Evolutionary conservation across 1,140 invertebrate genomes (phyloP).

Genomic region (Drosophila oshimai): DNA sequence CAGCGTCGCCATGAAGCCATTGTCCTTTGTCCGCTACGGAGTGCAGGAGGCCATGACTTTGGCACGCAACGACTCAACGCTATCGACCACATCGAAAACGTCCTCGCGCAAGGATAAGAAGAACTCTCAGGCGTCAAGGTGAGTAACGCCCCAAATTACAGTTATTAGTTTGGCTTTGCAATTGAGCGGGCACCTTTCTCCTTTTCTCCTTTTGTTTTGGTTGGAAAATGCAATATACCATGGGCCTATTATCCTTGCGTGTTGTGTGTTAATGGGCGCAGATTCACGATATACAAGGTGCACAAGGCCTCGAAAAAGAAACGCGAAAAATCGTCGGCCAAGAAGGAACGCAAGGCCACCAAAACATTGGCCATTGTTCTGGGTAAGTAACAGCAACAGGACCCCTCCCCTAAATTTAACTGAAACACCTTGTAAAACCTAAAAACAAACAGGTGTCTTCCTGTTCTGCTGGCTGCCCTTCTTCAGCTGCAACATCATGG

Average conservation of each 20-base stretch:
- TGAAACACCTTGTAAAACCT: background rate
- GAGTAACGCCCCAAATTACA: conserved; percentile 55
- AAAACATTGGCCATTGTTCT: conserved; percentile 99
- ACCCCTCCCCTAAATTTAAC: background rate
- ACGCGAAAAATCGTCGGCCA: conserved; percentile 96
- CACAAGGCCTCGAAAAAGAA: conserved; percentile 97
- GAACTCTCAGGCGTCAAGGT: conserved; percentile 83
- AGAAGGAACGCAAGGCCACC: conserved; percentile 99
- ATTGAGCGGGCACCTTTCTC: background rate
- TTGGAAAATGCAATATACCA: conserved; percentile 38
- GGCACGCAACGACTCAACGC: conserved; percentile 82
- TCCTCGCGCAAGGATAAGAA: conserved; percentile 83
- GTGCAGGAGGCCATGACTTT: conserved; percentile 82
- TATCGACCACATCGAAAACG: conserved; percentile 82
- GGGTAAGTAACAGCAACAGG: conserved; percentile 87
- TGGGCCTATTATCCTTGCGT: conserved; percentile 61
- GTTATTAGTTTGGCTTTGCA: conserved; percentile 43
- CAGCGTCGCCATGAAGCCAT: conserved; percentile 82
- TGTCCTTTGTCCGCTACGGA: conserved; percentile 81
- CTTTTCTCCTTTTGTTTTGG: background rate
- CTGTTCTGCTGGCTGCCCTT: conserved; percentile 99
- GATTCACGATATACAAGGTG: conserved; percentile 95
- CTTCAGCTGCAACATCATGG: conserved; percentile 98
- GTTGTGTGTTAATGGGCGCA: no score
- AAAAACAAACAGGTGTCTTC: conserved; percentile 88